A percentile compares a stretch with the other conserved stretches of the same genome.
Conservation (phyloP, 2,113 vertebrate species). For the Upupa epops region DNA sequence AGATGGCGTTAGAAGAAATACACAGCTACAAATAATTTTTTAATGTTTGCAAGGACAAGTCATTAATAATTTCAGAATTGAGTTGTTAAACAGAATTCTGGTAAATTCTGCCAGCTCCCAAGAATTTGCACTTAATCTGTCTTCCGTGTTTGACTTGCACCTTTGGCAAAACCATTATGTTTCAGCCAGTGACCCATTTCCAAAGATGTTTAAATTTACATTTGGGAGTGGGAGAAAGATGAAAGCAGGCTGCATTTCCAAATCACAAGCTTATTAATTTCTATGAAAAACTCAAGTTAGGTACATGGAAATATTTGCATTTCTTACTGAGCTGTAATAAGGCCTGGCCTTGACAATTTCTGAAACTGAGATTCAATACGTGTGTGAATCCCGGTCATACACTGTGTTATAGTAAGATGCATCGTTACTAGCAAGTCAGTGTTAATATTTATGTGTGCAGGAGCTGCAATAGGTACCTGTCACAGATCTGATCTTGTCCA, state of each 20-base stretch:
- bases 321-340: not conserved
- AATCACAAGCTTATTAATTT: constrained; percentile 6
- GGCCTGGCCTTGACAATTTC: not conserved
- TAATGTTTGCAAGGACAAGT: not conserved
- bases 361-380: not conserved
- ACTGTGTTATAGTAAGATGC: not conserved
- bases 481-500: not conserved
- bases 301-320: not conserved
- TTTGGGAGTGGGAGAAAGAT: constrained; percentile 25
- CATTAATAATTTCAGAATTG: constrained; percentile 61
- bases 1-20: constrained; percentile 7
- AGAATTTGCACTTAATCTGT: constrained; percentile 60
- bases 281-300: not conserved
- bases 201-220: constrained; percentile 38
- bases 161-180: constrained; percentile 15
- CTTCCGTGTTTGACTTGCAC: constrained; percentile 51
- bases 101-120: constrained; percentile 53
- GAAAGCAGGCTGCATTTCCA: constrained; percentile 26
- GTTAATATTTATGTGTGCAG: not conserved
- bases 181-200: constrained; percentile 31
- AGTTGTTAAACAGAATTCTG: constrained; percentile 58
- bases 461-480: not conserved
- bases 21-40: not conserved
- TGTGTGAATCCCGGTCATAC: not conserved
- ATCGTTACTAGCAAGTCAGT: not conserved